These are phyloP conservation scores for Barbus barbus DNA, from an alignment of 2,113 vertebrate species.

Conservation along the genomic window DNA sequence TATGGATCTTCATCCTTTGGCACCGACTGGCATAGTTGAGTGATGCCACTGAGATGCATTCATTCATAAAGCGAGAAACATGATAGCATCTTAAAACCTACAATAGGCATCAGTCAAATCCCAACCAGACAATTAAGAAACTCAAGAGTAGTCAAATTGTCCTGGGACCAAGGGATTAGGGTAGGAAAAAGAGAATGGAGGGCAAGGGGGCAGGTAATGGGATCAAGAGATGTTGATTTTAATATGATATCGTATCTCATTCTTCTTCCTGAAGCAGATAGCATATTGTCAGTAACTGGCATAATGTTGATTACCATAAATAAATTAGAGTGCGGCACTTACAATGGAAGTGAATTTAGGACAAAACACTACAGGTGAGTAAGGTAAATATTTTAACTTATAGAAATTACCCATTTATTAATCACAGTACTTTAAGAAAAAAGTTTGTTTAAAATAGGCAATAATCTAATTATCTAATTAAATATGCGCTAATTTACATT, in stretches of 20 bases:
- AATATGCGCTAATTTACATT: too few relatives aligned
- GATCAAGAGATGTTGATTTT: slow-evolving; percentile 10
- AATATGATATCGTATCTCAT: neutral
- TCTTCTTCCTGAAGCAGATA: neutral
- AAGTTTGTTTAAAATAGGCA: too few relatives aligned
- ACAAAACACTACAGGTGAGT: neutral
- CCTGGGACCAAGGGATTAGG: slow-evolving; percentile 39
- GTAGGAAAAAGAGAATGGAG: neutral
- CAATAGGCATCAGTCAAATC: slow-evolving; percentile 46
- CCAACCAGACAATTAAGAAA: slow-evolving; percentile 39
- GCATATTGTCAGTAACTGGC: neutral
- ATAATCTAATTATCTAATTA: too few relatives aligned
- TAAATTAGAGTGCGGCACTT: neutral
- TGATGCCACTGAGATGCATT: slow-evolving; percentile 33
- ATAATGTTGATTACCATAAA: neutral
- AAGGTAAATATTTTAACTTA: too few relatives aligned
- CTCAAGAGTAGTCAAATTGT: slow-evolving; percentile 30
- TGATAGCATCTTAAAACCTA: slow-evolving; percentile 43
- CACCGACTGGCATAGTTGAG: slow-evolving; percentile 39
- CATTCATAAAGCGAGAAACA: slow-evolving; percentile 49
- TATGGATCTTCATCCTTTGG: slow-evolving; percentile 46
- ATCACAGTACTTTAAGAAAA: too few relatives aligned
- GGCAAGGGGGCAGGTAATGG: neutral
- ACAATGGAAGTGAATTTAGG: neutral
- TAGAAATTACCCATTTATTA: too few relatives aligned